Percentiles rank a stretch among this genome's conserved stretches.
Conservation (phyloP, 1,140 invertebrate genomes). For the Zaprionus nigranus region DNA sequence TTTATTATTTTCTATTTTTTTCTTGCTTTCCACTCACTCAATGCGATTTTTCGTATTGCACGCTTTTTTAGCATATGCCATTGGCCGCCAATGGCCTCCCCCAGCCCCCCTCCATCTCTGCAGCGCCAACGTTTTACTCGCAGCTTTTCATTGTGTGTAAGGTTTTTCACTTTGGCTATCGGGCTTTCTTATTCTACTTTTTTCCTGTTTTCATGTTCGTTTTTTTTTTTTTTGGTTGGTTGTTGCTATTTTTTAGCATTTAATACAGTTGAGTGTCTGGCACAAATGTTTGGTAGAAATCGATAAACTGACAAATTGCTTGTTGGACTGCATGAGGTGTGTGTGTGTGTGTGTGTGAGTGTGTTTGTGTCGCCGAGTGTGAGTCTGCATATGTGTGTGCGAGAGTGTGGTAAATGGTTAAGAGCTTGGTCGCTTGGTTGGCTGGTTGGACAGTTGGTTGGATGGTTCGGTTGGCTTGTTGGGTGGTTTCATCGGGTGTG, state of each 20-base stretch:
- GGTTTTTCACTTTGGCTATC: slow-evolving; percentile 76
- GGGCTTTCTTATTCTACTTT: slow-evolving; percentile 15
- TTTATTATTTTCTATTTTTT: slow-evolving; percentile 49
- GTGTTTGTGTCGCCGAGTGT: slow-evolving; percentile 18
- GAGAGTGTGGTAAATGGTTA: slow-evolving; percentile 68
- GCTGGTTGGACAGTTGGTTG: slow-evolving; percentile 32
- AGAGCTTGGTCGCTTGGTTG: slow-evolving; percentile 57
- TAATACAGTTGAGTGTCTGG: slow-evolving; percentile 83
- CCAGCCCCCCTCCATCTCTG: background rate
- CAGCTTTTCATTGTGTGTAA: slow-evolving; percentile 82
- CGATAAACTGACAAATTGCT: slow-evolving; percentile 83
- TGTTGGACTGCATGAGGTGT: slow-evolving; percentile 67
- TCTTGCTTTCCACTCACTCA: slow-evolving; percentile 48
- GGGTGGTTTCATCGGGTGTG: slow-evolving; percentile 4
- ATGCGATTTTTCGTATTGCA: slow-evolving; percentile 76
- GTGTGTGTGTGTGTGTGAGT: slow-evolving; percentile 14
- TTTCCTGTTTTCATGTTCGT: slow-evolving; percentile 11
- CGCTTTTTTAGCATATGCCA: slow-evolving; percentile 82
- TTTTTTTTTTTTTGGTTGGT: slow-evolving; percentile 19
- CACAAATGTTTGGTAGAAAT: slow-evolving; percentile 83
- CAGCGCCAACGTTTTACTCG: slow-evolving; percentile 34
- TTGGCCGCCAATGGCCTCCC: slow-evolving; percentile 67
- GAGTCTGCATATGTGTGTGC: slow-evolving; percentile 33
- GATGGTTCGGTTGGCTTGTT: slow-evolving; percentile 34
- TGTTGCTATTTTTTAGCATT: slow-evolving; percentile 82